These are phyloP conservation scores for Choristoneura rosaceana DNA, from an alignment of 2,888 invertebrate genomes.

Conservation along the genomic window DNA sequence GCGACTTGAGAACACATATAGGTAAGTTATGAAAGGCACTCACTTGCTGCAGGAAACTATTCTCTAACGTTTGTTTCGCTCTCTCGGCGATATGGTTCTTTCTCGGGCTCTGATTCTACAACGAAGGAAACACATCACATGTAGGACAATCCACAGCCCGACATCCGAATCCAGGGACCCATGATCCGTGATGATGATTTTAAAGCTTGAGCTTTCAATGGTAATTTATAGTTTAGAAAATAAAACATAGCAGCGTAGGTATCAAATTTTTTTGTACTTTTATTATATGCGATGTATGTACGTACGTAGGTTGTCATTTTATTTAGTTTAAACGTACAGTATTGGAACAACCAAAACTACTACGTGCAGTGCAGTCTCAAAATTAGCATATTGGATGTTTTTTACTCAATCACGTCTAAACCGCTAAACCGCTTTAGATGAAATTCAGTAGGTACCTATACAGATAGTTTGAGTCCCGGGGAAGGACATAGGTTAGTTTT, in stretches of 20 bases:
- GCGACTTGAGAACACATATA: constrained; percentile 52
- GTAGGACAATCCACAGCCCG: constrained; percentile 58
- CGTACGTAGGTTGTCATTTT: too few species aligned
- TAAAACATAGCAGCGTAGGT: neutral
- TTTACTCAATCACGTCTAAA: too few species aligned
- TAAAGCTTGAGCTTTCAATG: neutral
- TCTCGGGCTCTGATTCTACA: constrained; percentile 83
- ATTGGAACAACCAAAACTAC: neutral
- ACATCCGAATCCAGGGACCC: constrained; percentile 6
- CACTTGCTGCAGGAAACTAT: constrained; percentile 84
- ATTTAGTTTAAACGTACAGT: neutral
- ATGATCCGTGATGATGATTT: neutral
- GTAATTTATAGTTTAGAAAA: neutral
- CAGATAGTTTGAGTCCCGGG: too few species aligned
- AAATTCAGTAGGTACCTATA: too few species aligned
- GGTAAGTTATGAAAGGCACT: constrained; percentile 63
- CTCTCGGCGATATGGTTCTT: constrained; percentile 83
- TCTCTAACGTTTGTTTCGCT: constrained; percentile 83
- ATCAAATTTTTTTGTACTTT: neutral
- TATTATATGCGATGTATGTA: too few species aligned
- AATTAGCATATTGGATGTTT: neutral
- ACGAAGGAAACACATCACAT: constrained; percentile 73
- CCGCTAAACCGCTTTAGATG: too few species aligned
- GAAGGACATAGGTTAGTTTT: too few species aligned
- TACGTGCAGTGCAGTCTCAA: neutral